Percentiles rank a stretch among this genome's conserved stretches.
Evolutionary conservation across 2,797 vertebrate genomes (phyloP).

Genomic region (Borostomias antarcticus): DNA sequence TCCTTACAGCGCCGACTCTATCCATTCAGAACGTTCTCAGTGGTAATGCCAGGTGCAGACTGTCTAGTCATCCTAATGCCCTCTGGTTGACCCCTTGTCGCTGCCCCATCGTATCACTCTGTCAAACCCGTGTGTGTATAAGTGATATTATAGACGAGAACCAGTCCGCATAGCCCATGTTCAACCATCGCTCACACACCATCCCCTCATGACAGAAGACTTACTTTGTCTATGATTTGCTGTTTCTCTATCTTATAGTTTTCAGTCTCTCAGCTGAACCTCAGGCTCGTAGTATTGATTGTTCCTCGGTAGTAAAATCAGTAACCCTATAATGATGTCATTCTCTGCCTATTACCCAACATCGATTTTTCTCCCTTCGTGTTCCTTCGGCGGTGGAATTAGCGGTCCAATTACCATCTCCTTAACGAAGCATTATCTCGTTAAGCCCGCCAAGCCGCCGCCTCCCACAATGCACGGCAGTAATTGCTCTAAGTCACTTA

Average conservation of each 20-base stretch:
- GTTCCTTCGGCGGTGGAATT: not conserved
- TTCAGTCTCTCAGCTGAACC: not conserved
- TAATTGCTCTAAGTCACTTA: constrained; percentile 1
- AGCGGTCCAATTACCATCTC: not conserved
- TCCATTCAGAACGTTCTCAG: no score
- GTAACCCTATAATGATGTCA: not conserved
- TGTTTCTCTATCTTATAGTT: not conserved
- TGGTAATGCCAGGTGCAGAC: not conserved
- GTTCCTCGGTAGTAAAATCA: no score
- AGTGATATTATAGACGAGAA: not conserved
- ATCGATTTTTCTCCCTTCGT: no score
- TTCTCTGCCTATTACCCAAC: not conserved
- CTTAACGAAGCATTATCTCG: not conserved
- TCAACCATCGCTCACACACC: not conserved
- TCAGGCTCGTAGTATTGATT: not conserved
- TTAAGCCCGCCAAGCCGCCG: not conserved
- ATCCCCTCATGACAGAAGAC: not conserved
- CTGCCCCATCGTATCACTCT: not conserved
- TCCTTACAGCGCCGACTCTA: not conserved
- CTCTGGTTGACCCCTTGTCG: not conserved
- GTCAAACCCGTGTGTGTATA: not conserved
- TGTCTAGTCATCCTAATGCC: not conserved
- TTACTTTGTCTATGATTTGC: not conserved
- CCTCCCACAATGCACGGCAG: not conserved
- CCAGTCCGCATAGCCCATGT: not conserved